phyloP scores from a whole-genome alignment of 30 jellyfish, hydroid and myxozoan genomes.

The Chironex yamaguchii region DNA sequence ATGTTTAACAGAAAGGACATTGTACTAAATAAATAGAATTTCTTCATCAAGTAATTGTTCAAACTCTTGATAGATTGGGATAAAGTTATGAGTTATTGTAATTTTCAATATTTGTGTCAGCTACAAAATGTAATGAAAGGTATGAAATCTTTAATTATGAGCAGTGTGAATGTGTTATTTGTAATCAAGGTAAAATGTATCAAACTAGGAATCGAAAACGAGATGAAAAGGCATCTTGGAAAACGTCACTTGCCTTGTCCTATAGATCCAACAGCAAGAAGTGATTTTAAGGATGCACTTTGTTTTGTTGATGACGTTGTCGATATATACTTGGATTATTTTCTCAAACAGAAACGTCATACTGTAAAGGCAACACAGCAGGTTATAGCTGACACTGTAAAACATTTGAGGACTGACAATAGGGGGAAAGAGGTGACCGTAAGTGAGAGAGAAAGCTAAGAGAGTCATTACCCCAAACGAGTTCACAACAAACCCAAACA shows the following conservation, averaged over 20 bases:
- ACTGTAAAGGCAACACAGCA: constrained; percentile 2
- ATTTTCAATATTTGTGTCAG: too few relatives aligned
- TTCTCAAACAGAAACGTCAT: constrained; percentile 13
- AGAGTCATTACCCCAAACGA: too few relatives aligned
- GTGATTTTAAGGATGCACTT: constrained; percentile 11
- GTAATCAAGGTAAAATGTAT: not conserved
- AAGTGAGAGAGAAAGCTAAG: too few relatives aligned
- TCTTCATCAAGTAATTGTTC: not conserved
- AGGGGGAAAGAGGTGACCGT: constrained; percentile 17
- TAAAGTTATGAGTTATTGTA: too few relatives aligned
- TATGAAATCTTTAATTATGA: too few relatives aligned
- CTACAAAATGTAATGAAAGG: too few relatives aligned
- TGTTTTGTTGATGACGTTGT: constrained; percentile 4
- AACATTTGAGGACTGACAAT: constrained; percentile 13
- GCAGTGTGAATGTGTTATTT: not conserved
- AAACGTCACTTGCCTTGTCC: constrained; percentile 47
- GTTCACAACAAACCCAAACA: too few relatives aligned
- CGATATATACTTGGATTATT: not conserved
- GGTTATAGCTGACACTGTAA: constrained; percentile 31
- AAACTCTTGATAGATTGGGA: too few relatives aligned
- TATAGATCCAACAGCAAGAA: constrained; percentile 22
- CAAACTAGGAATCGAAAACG: constrained; percentile 17
- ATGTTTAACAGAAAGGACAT: constrained; percentile 9
- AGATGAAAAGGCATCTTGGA: constrained; percentile 26
- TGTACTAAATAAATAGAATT: not conserved